phyloP scores from a whole-genome alignment of 1,140 invertebrate genomes.

The Condylostylus longicornis region DNA sequence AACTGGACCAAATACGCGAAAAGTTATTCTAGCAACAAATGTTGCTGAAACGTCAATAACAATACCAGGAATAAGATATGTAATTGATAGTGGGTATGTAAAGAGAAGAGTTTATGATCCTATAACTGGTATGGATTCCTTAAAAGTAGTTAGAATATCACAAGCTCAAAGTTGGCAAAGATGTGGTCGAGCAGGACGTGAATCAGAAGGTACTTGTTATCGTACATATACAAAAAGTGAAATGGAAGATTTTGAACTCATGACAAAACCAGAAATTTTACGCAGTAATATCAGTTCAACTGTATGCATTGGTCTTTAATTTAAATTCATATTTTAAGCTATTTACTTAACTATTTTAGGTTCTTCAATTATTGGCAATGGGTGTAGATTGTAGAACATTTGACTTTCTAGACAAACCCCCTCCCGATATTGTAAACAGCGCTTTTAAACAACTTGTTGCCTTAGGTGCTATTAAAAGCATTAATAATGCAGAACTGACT shows the following conservation, averaged over 20 bases:
- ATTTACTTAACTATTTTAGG: slow-evolving; percentile 22
- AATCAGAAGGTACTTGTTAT: slow-evolving; percentile 69
- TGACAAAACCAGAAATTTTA: slow-evolving; percentile 74
- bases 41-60: slow-evolving; percentile 96
- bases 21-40: slow-evolving; percentile 93
- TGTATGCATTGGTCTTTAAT: slow-evolving; percentile 5
- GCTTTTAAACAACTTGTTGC: slow-evolving; percentile 55
- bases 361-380: slow-evolving; percentile 70
- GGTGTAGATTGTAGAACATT: slow-evolving; percentile 69
- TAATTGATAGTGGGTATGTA: slow-evolving; percentile 89
- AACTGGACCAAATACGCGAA: slow-evolving; percentile 50
- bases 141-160: slow-evolving; percentile 71
- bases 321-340: not conserved
- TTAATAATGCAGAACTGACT: slow-evolving; percentile 42
- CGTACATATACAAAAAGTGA: slow-evolving; percentile 51
- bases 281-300: slow-evolving; percentile 33
- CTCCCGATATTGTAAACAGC: slow-evolving; percentile 47
- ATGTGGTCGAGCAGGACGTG: slow-evolving; percentile 76
- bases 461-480: slow-evolving; percentile 55
- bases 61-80: slow-evolving; percentile 82
- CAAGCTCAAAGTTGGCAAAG: slow-evolving; percentile 87
- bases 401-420: slow-evolving; percentile 83
- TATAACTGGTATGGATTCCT: slow-evolving; percentile 64
- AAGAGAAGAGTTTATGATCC: slow-evolving; percentile 71
- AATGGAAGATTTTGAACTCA: slow-evolving; percentile 47